phyloP scores from a whole-genome alignment of 2,888 invertebrate genomes.

The Oegoconia quadripuncta region DNA sequence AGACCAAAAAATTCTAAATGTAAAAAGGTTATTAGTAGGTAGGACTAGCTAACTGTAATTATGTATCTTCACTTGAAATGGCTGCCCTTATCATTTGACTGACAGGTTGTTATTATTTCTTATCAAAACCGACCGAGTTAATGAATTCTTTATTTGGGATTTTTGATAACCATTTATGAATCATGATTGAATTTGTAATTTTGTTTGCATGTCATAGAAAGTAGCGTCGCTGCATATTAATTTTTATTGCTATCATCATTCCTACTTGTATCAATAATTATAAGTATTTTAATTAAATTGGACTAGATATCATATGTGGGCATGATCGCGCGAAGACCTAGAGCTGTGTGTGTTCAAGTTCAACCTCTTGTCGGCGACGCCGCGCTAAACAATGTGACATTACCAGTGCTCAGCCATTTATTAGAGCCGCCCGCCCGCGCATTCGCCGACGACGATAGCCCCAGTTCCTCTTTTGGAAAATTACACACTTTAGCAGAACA shows the following conservation, averaged over 20 bases:
- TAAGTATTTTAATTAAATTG: background rate
- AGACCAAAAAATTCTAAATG: no score
- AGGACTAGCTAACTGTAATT: no score
- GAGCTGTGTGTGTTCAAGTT: conserved; percentile 55
- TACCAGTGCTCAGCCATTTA: conserved; percentile 45
- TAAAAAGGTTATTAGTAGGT: no score
- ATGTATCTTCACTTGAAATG: no score
- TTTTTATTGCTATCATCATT: background rate
- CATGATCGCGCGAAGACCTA: conserved; percentile 17
- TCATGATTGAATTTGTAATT: no score
- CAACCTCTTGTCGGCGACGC: conserved; percentile 48
- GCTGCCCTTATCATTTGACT: no score
- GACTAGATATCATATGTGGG: conserved; percentile 11
- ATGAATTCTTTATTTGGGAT: no score
- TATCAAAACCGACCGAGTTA: no score
- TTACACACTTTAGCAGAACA: background rate
- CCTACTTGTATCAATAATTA: background rate
- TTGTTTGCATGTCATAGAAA: no score
- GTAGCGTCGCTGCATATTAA: no score
- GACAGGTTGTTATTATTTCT: no score
- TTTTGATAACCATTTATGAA: no score
- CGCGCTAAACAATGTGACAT: conserved; percentile 62
- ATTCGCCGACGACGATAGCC: conserved; percentile 17
- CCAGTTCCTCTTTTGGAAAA: conserved; percentile 10
- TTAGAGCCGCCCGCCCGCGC: conserved; percentile 51